phyloP scores from a whole-genome alignment of 2,797 vertebrate genomes.

The Tapera naevia region DNA sequence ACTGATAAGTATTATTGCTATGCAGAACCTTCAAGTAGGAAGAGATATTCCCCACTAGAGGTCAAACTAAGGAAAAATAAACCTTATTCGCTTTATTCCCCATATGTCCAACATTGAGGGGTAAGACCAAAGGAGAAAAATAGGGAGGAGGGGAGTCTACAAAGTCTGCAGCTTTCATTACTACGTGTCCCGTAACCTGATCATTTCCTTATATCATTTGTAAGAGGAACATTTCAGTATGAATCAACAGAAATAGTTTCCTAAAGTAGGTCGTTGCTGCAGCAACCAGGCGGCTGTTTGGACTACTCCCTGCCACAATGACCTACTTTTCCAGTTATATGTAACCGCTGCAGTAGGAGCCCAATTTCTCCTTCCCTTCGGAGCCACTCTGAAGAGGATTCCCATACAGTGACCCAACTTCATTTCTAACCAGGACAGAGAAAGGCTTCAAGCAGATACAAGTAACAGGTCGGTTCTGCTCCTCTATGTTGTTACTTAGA shows the following conservation, averaged over 20 bases:
- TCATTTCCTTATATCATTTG: slow-evolving; percentile 67
- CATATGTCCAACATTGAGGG: not conserved
- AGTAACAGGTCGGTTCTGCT: not conserved
- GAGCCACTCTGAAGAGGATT: slow-evolving; percentile 56
- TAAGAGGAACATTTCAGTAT: slow-evolving; percentile 75
- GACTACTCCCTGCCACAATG: slow-evolving; percentile 77
- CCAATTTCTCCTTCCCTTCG: slow-evolving; percentile 61
- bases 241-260: slow-evolving; percentile 80
- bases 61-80: not conserved
- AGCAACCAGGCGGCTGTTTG: slow-evolving; percentile 77
- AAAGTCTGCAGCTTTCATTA: not conserved
- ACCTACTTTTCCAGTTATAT: slow-evolving; percentile 78
- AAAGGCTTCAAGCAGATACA: not conserved
- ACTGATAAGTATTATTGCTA: not conserved
- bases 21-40: not conserved
- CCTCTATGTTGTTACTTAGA: not conserved
- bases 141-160: rapidly evolving
- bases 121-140: not conserved
- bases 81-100: not conserved
- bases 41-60: not conserved
- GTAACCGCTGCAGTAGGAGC: slow-evolving; percentile 65
- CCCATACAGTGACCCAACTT: not conserved
- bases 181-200: not conserved
- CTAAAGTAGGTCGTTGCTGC: slow-evolving; percentile 83
- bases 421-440: slow-evolving; percentile 4